Percentiles rank a stretch among this genome's conserved stretches.
Conservation (phyloP, 2,113 vertebrate genomes). For the Xiphorhynchus elegans region DNA sequence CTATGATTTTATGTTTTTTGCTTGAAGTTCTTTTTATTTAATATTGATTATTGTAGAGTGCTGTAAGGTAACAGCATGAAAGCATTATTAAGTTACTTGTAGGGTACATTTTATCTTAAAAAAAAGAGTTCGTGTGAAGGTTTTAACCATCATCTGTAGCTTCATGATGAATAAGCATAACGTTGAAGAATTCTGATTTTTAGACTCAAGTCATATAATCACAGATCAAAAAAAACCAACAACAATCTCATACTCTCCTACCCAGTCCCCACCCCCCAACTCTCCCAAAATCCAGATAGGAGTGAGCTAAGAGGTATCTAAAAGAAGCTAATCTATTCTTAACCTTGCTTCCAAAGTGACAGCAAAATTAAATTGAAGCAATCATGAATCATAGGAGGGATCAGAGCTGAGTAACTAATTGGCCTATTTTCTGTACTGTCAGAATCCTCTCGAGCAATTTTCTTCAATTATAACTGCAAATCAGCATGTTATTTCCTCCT, state of each 20-base stretch:
- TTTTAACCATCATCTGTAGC: constrained; percentile 46
- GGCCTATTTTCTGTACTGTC: constrained; percentile 80
- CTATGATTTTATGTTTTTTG: neutral
- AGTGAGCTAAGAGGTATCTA: constrained; percentile 50
- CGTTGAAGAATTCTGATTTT: constrained; percentile 31
- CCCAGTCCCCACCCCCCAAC: too few relatives aligned
- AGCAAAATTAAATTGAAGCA: constrained; percentile 80
- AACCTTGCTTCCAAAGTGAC: constrained; percentile 74
- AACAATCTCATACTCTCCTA: neutral
- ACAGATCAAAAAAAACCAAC: neutral
- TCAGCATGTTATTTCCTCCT: constrained; percentile 75
- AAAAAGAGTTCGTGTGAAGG: neutral
- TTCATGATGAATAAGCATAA: constrained; percentile 23
- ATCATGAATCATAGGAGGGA: constrained; percentile 76
- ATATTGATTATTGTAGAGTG: constrained; percentile 34
- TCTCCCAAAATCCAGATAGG: neutral
- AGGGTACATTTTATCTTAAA: neutral
- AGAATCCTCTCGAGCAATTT: constrained; percentile 82
- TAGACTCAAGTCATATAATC: neutral
- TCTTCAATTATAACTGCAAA: constrained; percentile 82
- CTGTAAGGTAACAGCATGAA: neutral
- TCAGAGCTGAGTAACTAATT: constrained; percentile 80
- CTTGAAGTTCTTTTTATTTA: constrained; percentile 15
- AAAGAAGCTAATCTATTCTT: constrained; percentile 77
- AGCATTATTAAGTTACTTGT: constrained; percentile 8